Conservation (phyloP, 2,113 vertebrate genomes). For the Eudorcas thomsonii region DNA sequence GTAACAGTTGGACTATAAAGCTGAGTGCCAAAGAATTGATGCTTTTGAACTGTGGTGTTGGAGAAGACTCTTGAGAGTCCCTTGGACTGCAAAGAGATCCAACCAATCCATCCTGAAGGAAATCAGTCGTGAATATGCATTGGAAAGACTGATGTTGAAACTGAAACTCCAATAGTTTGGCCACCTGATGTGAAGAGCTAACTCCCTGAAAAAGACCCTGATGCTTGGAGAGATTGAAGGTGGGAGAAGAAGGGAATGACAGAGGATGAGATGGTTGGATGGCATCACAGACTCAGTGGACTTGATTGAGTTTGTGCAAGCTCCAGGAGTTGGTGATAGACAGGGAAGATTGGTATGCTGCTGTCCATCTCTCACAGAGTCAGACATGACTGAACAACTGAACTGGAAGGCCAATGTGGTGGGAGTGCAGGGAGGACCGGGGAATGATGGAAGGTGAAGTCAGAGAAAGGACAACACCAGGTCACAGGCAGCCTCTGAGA, state of each 20-base stretch:
- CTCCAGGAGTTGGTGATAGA: neutral
- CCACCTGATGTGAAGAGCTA: neutral
- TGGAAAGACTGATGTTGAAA: neutral
- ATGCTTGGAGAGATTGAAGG: neutral
- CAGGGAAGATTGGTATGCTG: neutral
- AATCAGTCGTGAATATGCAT: neutral
- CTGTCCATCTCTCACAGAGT: neutral
- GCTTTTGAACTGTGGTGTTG: neutral
- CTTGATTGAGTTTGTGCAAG: neutral
- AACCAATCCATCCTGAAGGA: neutral
- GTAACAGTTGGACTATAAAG: neutral
- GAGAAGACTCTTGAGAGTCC: neutral
- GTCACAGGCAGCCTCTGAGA: neutral
- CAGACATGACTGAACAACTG: neutral
- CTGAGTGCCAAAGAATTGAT: fast-evolving
- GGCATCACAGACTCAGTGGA: neutral
- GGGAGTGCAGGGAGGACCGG: neutral
- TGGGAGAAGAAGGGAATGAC: neutral
- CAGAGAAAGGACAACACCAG: neutral
- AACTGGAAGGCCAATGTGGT: neutral
- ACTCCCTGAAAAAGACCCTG: neutral
- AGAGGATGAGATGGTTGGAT: neutral
- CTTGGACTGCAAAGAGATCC: neutral
- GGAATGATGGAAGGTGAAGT: neutral
- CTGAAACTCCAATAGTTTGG: neutral